Conservation (phyloP, 2,113 vertebrate species). For the Megalops atlanticus region DNA sequence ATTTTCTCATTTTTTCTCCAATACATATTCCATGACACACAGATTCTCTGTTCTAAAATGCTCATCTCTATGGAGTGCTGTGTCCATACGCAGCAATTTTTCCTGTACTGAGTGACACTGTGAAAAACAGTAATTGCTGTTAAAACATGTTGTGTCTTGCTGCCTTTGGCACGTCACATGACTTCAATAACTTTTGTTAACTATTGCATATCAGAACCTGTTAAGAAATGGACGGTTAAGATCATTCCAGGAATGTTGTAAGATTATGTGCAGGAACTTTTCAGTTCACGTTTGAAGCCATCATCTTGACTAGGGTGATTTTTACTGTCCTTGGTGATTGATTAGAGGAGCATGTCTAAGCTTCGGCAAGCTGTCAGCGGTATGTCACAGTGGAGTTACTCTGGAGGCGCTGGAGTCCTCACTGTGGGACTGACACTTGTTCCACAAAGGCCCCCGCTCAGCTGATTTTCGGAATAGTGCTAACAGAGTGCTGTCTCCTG, state of each 20-base stretch:
- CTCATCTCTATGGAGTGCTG: constrained; percentile 30
- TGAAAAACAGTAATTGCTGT: background rate
- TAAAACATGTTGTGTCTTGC: too few species aligned
- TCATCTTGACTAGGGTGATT: constrained; percentile 52
- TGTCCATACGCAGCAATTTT: background rate
- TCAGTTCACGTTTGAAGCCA: background rate
- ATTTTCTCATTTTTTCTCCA: constrained; percentile 37
- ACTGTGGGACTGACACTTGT: constrained; percentile 49
- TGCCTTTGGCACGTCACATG: background rate
- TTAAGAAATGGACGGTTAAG: background rate
- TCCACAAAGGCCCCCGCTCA: constrained; percentile 48
- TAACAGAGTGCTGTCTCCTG: constrained; percentile 56
- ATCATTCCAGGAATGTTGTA: background rate
- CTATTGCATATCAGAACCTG: background rate
- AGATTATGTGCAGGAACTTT: background rate
- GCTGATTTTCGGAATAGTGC: constrained; percentile 52
- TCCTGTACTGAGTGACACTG: background rate
- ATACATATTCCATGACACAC: constrained; percentile 40
- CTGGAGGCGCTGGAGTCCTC: constrained; percentile 45
- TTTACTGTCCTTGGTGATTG: constrained; percentile 59
- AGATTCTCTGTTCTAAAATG: constrained; percentile 42
- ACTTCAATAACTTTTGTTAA: background rate
- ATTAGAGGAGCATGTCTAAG: constrained; percentile 56
- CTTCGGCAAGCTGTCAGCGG: constrained; percentile 53
- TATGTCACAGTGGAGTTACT: constrained; percentile 54